phyloP scores from a whole-genome alignment of 2,888 invertebrate species.

The Drosophila prostipennis region DNA sequence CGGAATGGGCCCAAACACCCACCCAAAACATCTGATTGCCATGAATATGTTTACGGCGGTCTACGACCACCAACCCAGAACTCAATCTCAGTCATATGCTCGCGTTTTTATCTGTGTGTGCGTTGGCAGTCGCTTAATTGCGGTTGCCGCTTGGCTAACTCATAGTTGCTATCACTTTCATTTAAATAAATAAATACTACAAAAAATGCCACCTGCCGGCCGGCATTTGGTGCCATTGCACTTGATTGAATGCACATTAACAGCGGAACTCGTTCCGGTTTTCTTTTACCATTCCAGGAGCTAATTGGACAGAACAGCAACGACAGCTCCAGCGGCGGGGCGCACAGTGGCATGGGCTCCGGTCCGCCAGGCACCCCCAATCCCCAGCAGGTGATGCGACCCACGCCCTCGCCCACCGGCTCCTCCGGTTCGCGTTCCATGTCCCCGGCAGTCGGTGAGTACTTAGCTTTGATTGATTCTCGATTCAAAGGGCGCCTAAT shows the following conservation, averaged over 20 bases:
- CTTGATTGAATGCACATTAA: constrained; percentile 10
- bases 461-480: background rate
- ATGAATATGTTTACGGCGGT: constrained; percentile 21
- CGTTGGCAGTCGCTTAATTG: constrained; percentile 28
- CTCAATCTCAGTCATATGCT: constrained; percentile 29
- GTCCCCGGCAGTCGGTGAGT: constrained; percentile 98
- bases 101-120: constrained; percentile 6
- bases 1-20: constrained; percentile 11
- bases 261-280: constrained; percentile 19
- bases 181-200: constrained; percentile 41
- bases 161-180: constrained; percentile 52
- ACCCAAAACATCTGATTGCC: constrained; percentile 39
- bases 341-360: constrained; percentile 88
- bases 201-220: constrained; percentile 46
- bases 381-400: constrained; percentile 93
- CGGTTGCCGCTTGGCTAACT: constrained; percentile 42
- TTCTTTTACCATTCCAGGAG: constrained; percentile 86
- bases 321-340: constrained; percentile 91
- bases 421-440: constrained; percentile 97
- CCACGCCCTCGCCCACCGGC: constrained; percentile 96
- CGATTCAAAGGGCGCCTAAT: background rate
- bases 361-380: constrained; percentile 87
- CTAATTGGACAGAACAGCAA: constrained; percentile 94
- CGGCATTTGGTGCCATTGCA: constrained; percentile 44
- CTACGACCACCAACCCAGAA: constrained; percentile 2